A percentile compares a stretch with the other conserved stretches of the same genome.
phyloP scores from a whole-genome alignment of 2,888 invertebrate genomes.

The Melanophora roralis region DNA sequence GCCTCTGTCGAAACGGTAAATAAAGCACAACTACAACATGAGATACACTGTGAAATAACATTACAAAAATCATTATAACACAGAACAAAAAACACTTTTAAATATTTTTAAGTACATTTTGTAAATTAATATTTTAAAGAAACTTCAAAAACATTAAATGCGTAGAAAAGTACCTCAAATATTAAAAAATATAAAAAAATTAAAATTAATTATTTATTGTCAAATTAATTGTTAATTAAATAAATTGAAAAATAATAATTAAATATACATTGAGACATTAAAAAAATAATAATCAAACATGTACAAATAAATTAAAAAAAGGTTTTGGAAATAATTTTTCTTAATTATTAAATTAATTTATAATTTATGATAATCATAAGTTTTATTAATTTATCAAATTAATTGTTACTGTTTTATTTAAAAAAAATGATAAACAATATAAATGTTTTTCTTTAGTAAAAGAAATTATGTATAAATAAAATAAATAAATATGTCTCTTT shows the following conservation, averaged over 20 bases:
- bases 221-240: constrained; percentile 20
- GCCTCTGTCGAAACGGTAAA: constrained; percentile 51
- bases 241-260: constrained; percentile 52
- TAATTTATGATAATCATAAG: constrained; percentile 36
- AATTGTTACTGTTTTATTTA: too few relatives aligned
- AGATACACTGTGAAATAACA: constrained; percentile 25
- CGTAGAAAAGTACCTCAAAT: constrained; percentile 59
- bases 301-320: constrained; percentile 43
- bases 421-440: too few relatives aligned
- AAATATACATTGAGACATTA: constrained; percentile 60
- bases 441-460: too few relatives aligned
- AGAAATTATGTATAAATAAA: too few relatives aligned
- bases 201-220: constrained; percentile 12
- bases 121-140: constrained; percentile 18
- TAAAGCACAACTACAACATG: background rate
- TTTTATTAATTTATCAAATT: constrained; percentile 7
- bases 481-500: too few relatives aligned
- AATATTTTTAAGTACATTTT: constrained; percentile 19
- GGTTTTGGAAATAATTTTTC: constrained; percentile 46
- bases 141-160: constrained; percentile 46
- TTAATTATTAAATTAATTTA: constrained; percentile 36
- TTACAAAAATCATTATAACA: background rate
- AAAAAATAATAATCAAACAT: constrained; percentile 54
- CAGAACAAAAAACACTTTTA: constrained; percentile 23
- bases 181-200: constrained; percentile 16